A percentile compares a stretch with the other conserved stretches of the same genome.
These are phyloP conservation scores for Crotalus tigris DNA, from an alignment of 2,113 vertebrate species.

Conservation along the genomic window DNA sequence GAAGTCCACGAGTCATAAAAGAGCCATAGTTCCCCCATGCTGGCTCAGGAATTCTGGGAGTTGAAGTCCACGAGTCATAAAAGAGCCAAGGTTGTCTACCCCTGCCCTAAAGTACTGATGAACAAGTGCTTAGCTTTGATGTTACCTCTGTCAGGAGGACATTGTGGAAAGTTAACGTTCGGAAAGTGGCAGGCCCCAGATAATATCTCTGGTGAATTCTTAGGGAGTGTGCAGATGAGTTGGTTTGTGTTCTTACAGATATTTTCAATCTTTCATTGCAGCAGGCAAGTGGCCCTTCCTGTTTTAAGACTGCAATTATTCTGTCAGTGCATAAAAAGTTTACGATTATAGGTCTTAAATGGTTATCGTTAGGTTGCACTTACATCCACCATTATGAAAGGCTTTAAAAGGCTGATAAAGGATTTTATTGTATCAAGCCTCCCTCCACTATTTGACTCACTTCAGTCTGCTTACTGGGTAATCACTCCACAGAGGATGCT, in stretches of 20 bases:
- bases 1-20: too few species aligned
- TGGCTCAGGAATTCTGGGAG: too few species aligned
- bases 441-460: neutral
- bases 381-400: neutral
- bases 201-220: neutral
- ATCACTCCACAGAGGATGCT: neutral
- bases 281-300: neutral
- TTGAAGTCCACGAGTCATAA: too few species aligned
- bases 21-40: too few species aligned
- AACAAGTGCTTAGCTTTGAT: neutral
- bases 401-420: neutral
- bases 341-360: neutral
- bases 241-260: neutral
- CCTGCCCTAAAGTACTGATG: neutral
- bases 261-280: neutral
- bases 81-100: too few species aligned
- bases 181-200: neutral
- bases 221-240: neutral
- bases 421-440: neutral
- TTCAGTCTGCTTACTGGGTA: neutral
- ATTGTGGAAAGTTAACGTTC: neutral
- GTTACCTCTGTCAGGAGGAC: neutral
- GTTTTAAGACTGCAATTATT: neutral
- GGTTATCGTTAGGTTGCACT: neutral
- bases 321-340: neutral